phyloP scores from a whole-genome alignment of 35 echinoderm and acorn worm species.

The Lytechinus variegatus region DNA sequence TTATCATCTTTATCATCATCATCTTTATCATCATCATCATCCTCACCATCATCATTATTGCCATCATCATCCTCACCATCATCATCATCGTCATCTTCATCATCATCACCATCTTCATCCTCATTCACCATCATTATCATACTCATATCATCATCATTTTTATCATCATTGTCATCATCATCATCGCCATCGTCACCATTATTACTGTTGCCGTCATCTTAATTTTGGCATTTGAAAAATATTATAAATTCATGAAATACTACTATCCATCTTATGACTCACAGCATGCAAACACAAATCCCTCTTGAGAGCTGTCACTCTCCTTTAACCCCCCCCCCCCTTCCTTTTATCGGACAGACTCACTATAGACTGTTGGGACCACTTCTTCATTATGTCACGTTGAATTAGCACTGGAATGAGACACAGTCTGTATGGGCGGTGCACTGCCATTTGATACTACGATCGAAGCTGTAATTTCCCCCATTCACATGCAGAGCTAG shows the following conservation, averaged over 20 bases:
- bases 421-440: not conserved
- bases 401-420: conserved; percentile 11
- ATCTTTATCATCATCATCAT: not conserved
- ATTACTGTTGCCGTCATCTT: not conserved
- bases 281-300: not conserved
- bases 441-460: not conserved
- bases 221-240: not conserved
- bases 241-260: not conserved
- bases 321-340: not conserved
- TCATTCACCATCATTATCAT: not conserved
- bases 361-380: not conserved
- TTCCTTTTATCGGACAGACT: not conserved
- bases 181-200: not conserved
- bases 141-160: too few relatives aligned
- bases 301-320: not conserved
- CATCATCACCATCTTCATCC: too few relatives aligned
- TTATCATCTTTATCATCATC: not conserved
- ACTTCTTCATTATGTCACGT: not conserved
- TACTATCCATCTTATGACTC: not conserved
- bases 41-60: not conserved
- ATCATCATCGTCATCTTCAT: too few relatives aligned
- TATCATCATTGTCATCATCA: not conserved
- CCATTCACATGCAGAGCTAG: not conserved
- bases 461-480: not conserved
- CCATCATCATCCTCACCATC: too few relatives aligned